Percentiles rank a stretch among this genome's conserved stretches.
phyloP scores from a whole-genome alignment of 1,140 invertebrate genomes.

The Phenacoccus solenopsis region DNA sequence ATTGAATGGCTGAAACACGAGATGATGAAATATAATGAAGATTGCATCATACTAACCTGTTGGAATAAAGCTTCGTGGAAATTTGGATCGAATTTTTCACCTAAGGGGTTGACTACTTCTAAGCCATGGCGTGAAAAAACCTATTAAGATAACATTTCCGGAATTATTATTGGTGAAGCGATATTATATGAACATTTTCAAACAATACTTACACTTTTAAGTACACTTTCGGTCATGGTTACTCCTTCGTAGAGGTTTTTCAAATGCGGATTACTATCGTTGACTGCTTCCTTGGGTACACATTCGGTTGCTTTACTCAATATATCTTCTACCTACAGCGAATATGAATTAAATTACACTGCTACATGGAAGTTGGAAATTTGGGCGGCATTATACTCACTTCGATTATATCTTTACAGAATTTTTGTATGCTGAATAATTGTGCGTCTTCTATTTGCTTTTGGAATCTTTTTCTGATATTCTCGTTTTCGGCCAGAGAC shows the following conservation, averaged over 20 bases:
- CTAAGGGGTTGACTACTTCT: conserved; percentile 64
- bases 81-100: conserved; percentile 95
- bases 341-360: background rate
- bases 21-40: background rate
- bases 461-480: conserved; percentile 68
- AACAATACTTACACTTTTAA: conserved; percentile 47
- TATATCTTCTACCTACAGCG: conserved; percentile 67
- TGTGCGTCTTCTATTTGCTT: conserved; percentile 93
- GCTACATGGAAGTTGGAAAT: no score
- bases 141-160: conserved; percentile 35
- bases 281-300: conserved; percentile 69
- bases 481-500: conserved; percentile 87
- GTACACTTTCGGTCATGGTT: conserved; percentile 74
- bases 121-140: conserved; percentile 87
- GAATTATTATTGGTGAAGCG: no score
- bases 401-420: conserved; percentile 94
- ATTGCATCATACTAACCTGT: conserved; percentile 44
- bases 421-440: conserved; percentile 88
- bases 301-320: conserved; percentile 76
- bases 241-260: conserved; percentile 84
- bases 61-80: conserved; percentile 91
- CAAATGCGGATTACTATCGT: conserved; percentile 62
- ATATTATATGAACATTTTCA: no score
- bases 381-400: conserved; percentile 39
- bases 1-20: background rate